phyloP scores from a whole-genome alignment of 2,797 vertebrate genomes.

The Tympanoctomys barrerae region DNA sequence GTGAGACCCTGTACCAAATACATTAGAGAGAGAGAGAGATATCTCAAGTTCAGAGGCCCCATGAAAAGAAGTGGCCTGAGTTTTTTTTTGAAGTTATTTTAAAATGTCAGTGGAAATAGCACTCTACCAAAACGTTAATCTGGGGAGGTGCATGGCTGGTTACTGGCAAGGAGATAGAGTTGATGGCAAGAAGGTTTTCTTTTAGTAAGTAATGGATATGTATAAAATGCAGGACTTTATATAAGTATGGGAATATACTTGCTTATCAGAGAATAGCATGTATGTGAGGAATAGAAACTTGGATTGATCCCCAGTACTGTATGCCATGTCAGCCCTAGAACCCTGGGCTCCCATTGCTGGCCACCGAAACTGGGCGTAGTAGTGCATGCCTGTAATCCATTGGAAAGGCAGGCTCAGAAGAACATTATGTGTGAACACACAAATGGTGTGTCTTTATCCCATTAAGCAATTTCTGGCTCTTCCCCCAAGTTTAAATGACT shows the following conservation, averaged over 20 bases:
- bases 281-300: slow-evolving; percentile 17
- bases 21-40: neutral
- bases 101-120: neutral
- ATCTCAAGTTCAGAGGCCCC: slow-evolving; percentile 19
- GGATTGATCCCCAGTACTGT: no score
- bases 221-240: neutral
- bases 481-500: neutral
- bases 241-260: neutral
- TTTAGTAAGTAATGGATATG: neutral
- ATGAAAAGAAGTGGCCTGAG: slow-evolving; percentile 22
- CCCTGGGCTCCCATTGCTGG: no score
- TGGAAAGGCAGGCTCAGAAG: neutral
- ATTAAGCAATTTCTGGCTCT: neutral
- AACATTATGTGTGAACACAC: no score
- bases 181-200: neutral
- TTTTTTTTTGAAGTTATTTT: slow-evolving; percentile 40
- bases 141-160: neutral
- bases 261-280: neutral
- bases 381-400: neutral
- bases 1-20: no score
- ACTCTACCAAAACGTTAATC: neutral
- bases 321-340: no score
- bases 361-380: no score
- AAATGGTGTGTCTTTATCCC: neutral
- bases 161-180: neutral